Percentiles rank a stretch among this genome's conserved stretches.
These are phyloP conservation scores for Xanthia togata DNA, from an alignment of 2,888 invertebrate genomes.

Conservation along the genomic window DNA sequence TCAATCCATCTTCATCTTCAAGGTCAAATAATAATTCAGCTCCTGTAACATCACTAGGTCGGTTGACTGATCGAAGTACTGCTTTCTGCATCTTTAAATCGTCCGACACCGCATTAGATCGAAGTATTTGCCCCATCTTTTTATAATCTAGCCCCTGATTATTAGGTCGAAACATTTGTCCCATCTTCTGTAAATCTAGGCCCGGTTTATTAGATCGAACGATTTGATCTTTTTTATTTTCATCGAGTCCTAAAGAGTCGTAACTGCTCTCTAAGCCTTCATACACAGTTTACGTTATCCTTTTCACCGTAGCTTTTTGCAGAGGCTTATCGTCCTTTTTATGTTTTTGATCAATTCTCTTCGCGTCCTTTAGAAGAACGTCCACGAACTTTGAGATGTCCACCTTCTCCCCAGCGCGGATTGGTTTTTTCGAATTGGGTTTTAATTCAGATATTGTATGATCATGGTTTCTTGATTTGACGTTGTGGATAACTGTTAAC, in stretches of 20 bases:
- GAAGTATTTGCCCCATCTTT: background rate
- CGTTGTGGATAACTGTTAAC: slow-evolving; percentile 29
- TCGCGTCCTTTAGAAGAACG: background rate
- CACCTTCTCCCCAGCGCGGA: background rate
- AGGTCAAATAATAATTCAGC: slow-evolving; percentile 22
- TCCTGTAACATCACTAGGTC: background rate
- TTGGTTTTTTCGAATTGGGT: background rate
- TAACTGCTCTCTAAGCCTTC: slow-evolving; percentile 14
- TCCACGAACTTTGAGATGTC: slow-evolving; percentile 29
- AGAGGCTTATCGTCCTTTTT: rapidly evolving
- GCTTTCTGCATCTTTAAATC: too few relatives aligned
- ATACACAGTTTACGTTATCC: too few relatives aligned
- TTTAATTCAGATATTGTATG: background rate
- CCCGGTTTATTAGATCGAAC: background rate
- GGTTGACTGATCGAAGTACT: background rate
- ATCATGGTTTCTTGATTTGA: background rate
- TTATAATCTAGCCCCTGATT: background rate
- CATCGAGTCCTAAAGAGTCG: slow-evolving; percentile 7
- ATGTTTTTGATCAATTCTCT: background rate
- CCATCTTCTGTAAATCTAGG: background rate
- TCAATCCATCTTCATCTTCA: slow-evolving; percentile 6
- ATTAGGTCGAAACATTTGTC: background rate
- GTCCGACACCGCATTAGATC: background rate
- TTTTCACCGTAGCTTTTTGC: background rate
- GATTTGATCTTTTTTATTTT: background rate